phyloP scores from a whole-genome alignment of 1,140 invertebrate genomes.

The Zaprionus davidi region DNA sequence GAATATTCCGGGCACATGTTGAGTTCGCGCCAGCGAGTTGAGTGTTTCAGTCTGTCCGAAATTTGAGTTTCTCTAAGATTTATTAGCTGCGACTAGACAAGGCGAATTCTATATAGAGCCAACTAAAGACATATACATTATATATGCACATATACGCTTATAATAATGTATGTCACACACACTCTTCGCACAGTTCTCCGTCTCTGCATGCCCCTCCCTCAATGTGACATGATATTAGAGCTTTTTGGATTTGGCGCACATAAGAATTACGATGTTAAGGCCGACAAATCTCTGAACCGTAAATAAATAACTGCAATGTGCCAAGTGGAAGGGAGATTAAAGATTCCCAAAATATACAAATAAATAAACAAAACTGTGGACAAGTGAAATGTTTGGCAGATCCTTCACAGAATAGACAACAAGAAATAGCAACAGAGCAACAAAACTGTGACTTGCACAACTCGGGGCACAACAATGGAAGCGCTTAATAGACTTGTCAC shows the following conservation, averaged over 20 bases:
- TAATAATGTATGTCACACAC: conserved; percentile 25
- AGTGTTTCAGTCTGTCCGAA: conserved; percentile 56
- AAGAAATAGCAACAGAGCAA: neutral
- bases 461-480: conserved; percentile 24
- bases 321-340: neutral
- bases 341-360: neutral
- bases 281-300: conserved; percentile 55
- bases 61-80: conserved; percentile 58
- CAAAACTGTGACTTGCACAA: conserved; percentile 16
- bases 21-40: conserved; percentile 21
- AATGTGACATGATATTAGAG: conserved; percentile 62
- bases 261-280: conserved; percentile 50
- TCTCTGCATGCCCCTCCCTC: conserved; percentile 13
- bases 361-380: neutral
- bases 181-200: neutral
- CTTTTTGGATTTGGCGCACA: conserved; percentile 50
- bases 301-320: conserved; percentile 68
- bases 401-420: neutral
- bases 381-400: conserved; percentile 4
- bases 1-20: conserved; percentile 55
- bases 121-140: conserved; percentile 19
- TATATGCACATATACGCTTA: conserved; percentile 13
- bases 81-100: conserved; percentile 75
- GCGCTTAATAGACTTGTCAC: conserved; percentile 64
- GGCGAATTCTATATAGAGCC: conserved; percentile 38